Percentiles rank a stretch among this genome's conserved stretches.
phyloP scores from a whole-genome alignment of 2,797 vertebrate species.

The Smutsia temminckii region DNA sequence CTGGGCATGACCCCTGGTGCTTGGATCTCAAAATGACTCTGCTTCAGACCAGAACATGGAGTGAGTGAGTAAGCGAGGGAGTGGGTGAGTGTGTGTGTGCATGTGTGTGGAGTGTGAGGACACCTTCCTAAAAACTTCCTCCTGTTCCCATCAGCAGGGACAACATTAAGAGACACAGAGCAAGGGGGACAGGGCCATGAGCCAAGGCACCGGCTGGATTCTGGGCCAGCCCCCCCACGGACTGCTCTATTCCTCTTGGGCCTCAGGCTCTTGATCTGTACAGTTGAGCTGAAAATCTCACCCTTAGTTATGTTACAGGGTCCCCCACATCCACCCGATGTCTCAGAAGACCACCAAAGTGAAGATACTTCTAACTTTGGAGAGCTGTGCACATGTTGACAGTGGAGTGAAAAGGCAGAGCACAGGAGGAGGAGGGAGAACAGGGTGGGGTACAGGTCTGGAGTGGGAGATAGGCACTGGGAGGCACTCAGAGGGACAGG shows the following conservation, averaged over 20 bases:
- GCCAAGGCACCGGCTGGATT: background rate
- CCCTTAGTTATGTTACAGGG: background rate
- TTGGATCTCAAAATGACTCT: background rate
- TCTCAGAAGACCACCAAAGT: background rate
- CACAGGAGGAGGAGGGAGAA: background rate
- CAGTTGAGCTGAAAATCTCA: background rate
- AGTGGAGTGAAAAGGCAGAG: background rate
- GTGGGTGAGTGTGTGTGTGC: too few species aligned
- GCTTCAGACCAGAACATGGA: background rate
- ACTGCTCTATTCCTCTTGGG: background rate
- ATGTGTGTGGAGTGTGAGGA: accelerated
- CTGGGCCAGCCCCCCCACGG: background rate
- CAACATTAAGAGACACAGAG: background rate
- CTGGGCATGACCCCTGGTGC: background rate
- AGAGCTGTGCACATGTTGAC: background rate
- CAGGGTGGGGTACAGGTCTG: conserved; percentile 67
- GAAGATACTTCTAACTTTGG: background rate
- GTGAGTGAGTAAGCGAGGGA: background rate
- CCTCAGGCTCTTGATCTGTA: background rate
- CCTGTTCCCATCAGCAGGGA: background rate
- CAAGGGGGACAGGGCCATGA: background rate
- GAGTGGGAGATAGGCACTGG: conserved; percentile 59
- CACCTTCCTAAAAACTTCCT: background rate
- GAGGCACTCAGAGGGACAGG: conserved; percentile 60
- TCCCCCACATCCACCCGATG: background rate